Conservation (phyloP, 1,140 invertebrate species). For the Holotrichia oblita region DNA sequence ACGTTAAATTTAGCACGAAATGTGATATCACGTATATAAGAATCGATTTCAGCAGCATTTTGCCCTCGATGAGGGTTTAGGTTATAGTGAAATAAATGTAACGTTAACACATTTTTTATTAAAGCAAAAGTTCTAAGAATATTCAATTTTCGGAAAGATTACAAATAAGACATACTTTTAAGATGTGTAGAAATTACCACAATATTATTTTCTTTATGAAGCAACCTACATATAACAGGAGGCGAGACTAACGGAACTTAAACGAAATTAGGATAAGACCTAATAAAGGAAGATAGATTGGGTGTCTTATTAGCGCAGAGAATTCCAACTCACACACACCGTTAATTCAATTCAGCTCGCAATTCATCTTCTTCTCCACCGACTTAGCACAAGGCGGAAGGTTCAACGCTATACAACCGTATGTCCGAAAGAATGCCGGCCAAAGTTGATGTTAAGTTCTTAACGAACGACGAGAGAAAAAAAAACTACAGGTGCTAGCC, state of each 20-base stretch:
- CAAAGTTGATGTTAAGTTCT: conserved; percentile 4
- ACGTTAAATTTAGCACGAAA: conserved; percentile 7
- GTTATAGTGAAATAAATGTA: too few species aligned
- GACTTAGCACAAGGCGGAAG: conserved; percentile 32
- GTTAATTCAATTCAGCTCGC: conserved; percentile 47
- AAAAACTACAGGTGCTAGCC: background rate
- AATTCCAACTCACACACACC: conserved; percentile 44
- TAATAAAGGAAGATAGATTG: conserved; percentile 49
- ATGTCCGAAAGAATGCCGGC: conserved; percentile 13
- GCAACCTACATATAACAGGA: background rate
- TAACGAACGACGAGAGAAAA: background rate
- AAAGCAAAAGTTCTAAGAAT: too few species aligned
- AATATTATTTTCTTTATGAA: background rate
- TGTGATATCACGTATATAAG: background rate
- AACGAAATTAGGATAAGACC: conserved; percentile 34
- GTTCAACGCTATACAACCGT: background rate
- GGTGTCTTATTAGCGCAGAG: conserved; percentile 44
- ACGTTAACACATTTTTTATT: too few species aligned
- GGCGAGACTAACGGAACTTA: background rate
- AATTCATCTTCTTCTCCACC: conserved; percentile 46
- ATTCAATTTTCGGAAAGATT: too few species aligned
- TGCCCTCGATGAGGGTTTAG: too few species aligned
- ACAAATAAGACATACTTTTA: too few species aligned
- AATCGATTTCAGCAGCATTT: background rate
- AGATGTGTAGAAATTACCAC: too few species aligned